Evolutionary conservation across 2,888 invertebrate species (phyloP), one percentile per base, ranked within the genome.

Genomic region (Torymus texanus): DNA sequence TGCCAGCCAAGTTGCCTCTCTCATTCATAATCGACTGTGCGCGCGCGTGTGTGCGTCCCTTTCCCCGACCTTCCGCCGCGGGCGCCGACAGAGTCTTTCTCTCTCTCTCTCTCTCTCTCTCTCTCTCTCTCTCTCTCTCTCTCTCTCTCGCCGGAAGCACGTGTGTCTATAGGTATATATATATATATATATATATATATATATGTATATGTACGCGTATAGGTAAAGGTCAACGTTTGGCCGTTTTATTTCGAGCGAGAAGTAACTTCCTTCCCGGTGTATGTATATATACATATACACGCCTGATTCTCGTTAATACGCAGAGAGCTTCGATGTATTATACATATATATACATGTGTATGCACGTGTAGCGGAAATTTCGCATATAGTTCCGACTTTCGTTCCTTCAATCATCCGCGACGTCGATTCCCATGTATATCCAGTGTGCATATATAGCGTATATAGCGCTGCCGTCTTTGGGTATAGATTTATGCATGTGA

Each of bases 21-120:
- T 75, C 58, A 66, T 75, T 75, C 66, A 24, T 75, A 66, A 74
- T 74, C 61, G 16, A 3, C 24, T 8, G 14, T 4, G 24, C 3
- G n/a, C 14, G 14, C 18, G 21, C 29, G n/a, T n/a, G n/a, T n/a
- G n/a, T n/a, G 29, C 29, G 29, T 29, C 21, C 53, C 12, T n/a
- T 24, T 11, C 14, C n/a, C 53, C n/a, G 24, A n/a, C 51, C 50
- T 24, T 24, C n/a, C 72, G 72, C 73, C 73, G 73, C 65, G 65
- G 65, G 56, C 65, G 13, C 18, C 51, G 16, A 41, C 71, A 29
- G 4, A 29, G 29, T 29, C 29, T 29, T 5, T 29, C 29, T n/a
- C n/a, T n/a, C n/a, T n/a, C n/a, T n/a, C n/a, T n/a, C n/a, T n/a
- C n/a, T n/a, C n/a, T n/a, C n/a, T n/a, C n/a, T n/a, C n/a, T n/a